phyloP scores from a whole-genome alignment of 2,797 vertebrate species.

The Characodon lateralis region DNA sequence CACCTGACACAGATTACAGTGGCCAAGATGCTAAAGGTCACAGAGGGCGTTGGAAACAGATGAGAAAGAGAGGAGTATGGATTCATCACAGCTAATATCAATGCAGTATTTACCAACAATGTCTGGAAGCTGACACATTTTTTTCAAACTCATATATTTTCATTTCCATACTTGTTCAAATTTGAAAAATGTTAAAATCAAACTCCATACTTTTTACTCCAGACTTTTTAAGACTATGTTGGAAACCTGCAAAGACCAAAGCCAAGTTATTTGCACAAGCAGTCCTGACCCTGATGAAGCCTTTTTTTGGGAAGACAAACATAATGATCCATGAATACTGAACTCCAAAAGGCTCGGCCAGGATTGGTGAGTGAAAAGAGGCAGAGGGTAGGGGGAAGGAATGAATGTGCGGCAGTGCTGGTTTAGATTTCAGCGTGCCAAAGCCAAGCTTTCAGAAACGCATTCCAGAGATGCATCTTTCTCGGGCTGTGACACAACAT shows the following conservation, averaged over 20 bases:
- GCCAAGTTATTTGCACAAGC: slow-evolving; percentile 25
- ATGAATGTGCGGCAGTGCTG: slow-evolving; percentile 73
- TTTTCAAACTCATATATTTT: background rate
- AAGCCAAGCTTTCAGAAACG: slow-evolving; percentile 73
- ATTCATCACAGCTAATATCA: too few relatives aligned
- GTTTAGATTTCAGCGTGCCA: slow-evolving; percentile 77
- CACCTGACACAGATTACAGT: background rate
- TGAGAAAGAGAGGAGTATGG: background rate
- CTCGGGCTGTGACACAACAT: slow-evolving; percentile 73
- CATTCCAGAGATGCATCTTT: slow-evolving; percentile 75
- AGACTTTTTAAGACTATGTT: background rate
- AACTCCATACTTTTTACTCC: background rate
- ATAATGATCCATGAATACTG: slow-evolving; percentile 62
- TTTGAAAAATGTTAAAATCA: background rate
- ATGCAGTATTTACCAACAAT: background rate
- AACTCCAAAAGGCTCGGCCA: slow-evolving; percentile 63
- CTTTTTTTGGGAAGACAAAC: slow-evolving; percentile 50
- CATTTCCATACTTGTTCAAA: slow-evolving; percentile 4
- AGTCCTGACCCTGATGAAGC: slow-evolving; percentile 38
- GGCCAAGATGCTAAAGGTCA: background rate
- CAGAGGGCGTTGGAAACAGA: background rate
- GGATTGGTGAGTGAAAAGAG: slow-evolving; percentile 67
- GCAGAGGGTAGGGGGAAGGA: slow-evolving; percentile 68
- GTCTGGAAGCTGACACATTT: background rate
- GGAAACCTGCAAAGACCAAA: background rate